Base-by-base conservation (phyloP, 2,888 invertebrate species). In the Orthosia gracilis region DNA sequence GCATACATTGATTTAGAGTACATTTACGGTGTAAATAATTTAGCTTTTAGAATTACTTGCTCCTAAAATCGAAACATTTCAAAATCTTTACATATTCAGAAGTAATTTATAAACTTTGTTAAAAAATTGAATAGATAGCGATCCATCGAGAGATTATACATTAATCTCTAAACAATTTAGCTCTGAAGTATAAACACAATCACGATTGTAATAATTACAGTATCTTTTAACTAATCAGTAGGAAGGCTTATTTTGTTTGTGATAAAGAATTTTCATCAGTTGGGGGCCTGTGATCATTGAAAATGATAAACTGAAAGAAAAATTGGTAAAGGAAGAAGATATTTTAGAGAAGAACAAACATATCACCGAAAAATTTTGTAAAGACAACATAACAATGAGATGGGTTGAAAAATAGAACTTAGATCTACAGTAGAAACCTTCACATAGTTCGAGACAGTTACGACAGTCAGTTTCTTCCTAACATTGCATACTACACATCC, bases 91-190 rank as follows among this genome's bases (percentile, higher is more conserved):
- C 57, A 70, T 70, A 70, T 73, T 76, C 40, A 64, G 40, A 45
- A 58, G 15, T 26, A 69, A 40, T 64, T 63, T 63, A 62, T 23
- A 23, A 72, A 72, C 63, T 61, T 65, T 63, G 52, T 69, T 66
- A 69, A 47, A n/a, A 69, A 76, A 69, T 73, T 59, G 4, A 64
- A 71, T 66, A 49, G 62, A 69, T 76, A 69, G 31, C 13, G n/a
- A 68, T 45, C 23, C 5, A 73, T 50, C 26, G 4, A 15, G 65
- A 31, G 5, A 61, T 18, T 47, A 69, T 59, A 63, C 45, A 50
- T 58, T 52, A 66, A 52, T 58, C 15, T 54, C 15, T 26, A 64
- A 73, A 47, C 31, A 55, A 78, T 58, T 63, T 21, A 52, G 17
- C 26, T 73, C 50, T 3, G 23, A 73, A 45, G 26, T 78, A 57